Evolutionary conservation across 2,113 vertebrate genomes (phyloP).

Genomic region (Rhineura floridana): DNA sequence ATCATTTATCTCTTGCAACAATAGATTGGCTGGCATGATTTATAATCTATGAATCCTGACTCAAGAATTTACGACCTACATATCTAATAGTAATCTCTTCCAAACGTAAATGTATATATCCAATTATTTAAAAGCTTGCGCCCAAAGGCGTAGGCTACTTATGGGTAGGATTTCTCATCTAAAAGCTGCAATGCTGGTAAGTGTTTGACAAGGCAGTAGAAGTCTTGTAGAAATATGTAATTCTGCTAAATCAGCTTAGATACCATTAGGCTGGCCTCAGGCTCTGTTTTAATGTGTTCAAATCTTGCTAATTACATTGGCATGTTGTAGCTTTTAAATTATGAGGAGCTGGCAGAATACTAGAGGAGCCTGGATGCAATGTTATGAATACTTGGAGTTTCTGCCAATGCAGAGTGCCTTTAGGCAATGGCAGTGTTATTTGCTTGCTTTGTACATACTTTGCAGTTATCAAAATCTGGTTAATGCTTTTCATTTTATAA

Average conservation of each 20-base stretch:
- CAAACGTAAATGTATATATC: not conserved
- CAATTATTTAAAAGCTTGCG: not conserved
- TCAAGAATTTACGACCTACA: not conserved
- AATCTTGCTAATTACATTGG: conserved; percentile 21
- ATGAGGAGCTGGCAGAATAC: not conserved
- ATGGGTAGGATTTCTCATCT: not conserved
- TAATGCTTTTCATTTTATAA: conserved; percentile 32
- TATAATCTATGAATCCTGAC: not conserved
- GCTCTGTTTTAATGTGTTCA: conserved; percentile 12
- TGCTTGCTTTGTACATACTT: conserved; percentile 5
- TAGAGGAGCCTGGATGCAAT: not conserved
- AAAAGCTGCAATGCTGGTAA: not conserved
- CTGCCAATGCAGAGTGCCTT: conserved; percentile 7
- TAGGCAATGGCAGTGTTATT: not conserved
- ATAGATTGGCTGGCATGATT: not conserved
- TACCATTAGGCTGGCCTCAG: not conserved
- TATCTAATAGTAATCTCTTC: not conserved
- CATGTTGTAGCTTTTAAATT: conserved; percentile 1
- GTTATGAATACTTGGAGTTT: not conserved
- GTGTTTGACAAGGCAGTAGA: not conserved
- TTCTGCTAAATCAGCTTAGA: not conserved
- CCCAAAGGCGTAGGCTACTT: not conserved
- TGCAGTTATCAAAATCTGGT: conserved; percentile 33
- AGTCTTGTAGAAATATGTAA: not conserved
- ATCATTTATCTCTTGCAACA: not conserved